These are phyloP conservation scores for Campoplex nolae DNA, from an alignment of 2,888 invertebrate species.

Conservation along the genomic window DNA sequence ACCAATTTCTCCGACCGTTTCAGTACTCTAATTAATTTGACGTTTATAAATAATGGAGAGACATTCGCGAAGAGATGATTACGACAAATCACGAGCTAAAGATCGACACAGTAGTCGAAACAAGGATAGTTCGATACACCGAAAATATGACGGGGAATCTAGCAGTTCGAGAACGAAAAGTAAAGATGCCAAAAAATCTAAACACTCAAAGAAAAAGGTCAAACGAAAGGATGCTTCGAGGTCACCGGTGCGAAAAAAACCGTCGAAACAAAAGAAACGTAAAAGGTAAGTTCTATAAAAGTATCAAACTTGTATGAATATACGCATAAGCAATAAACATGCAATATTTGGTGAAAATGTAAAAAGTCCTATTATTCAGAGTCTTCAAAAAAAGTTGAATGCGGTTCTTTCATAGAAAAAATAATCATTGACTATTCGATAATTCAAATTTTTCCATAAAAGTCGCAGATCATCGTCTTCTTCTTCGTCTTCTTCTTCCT, in stretches of 20 bases:
- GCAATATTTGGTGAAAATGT: neutral
- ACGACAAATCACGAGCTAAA: conserved; percentile 62
- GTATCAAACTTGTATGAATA: neutral
- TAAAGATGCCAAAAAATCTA: conserved; percentile 69
- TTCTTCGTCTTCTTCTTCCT: conserved; percentile 73
- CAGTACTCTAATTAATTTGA: neutral
- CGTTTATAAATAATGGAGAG: conserved; percentile 71
- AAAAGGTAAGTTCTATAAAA: conserved; percentile 71
- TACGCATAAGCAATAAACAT: neutral
- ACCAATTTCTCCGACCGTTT: neutral
- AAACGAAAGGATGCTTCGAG: conserved; percentile 70
- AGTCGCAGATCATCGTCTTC: conserved; percentile 68
- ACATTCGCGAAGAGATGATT: conserved; percentile 67
- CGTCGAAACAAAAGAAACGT: conserved; percentile 74
- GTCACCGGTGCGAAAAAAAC: conserved; percentile 72
- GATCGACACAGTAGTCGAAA: conserved; percentile 50
- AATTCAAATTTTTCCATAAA: conserved; percentile 13
- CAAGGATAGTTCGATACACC: conserved; percentile 48
- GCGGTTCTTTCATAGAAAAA: too few species aligned
- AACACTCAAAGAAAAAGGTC: conserved; percentile 73
- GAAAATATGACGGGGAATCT: conserved; percentile 47
- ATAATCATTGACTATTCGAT: too few species aligned
- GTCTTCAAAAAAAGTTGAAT: too few species aligned
- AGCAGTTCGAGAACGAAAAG: conserved; percentile 67
- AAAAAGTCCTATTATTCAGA: too few species aligned